Evolutionary conservation across 2,888 invertebrate genomes (phyloP).

Genomic region (Catocala sponsa): DNA sequence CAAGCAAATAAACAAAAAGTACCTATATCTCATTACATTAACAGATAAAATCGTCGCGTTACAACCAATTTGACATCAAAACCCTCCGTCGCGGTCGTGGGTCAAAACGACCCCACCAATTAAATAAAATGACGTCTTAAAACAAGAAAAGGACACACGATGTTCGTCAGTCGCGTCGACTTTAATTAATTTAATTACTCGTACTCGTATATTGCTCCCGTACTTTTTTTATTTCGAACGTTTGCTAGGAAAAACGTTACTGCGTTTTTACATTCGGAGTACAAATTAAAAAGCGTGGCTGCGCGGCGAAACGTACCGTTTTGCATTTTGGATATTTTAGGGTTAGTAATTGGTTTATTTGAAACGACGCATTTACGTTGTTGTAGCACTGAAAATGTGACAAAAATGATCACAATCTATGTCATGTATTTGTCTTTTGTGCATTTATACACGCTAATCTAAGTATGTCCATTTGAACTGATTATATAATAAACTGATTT

Average conservation of each 20-base stretch:
- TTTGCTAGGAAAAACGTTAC: constrained; percentile 44
- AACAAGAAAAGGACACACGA: constrained; percentile 59
- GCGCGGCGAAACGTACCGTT: constrained; percentile 21
- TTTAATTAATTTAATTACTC: constrained; percentile 74
- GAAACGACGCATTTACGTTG: neutral
- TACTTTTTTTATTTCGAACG: constrained; percentile 48
- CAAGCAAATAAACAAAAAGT: constrained; percentile 20
- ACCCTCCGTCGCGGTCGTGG: constrained; percentile 26
- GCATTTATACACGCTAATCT: too few species aligned
- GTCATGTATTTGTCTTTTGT: too few species aligned
- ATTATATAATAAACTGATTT: too few species aligned
- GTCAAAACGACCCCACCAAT: constrained; percentile 43
- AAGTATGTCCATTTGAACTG: too few species aligned
- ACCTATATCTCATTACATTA: constrained; percentile 50
- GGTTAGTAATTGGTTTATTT: constrained; percentile 12
- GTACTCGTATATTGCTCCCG: constrained; percentile 45
- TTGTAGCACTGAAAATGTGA: too few species aligned
- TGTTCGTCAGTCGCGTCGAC: constrained; percentile 57
- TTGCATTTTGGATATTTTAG: constrained; percentile 7
- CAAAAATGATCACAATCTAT: too few species aligned
- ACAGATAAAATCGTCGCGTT: constrained; percentile 42
- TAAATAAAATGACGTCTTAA: constrained; percentile 61
- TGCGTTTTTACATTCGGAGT: constrained; percentile 45
- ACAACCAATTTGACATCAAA: constrained; percentile 40
- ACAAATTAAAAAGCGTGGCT: constrained; percentile 51